These are phyloP conservation scores for Harpalus rufipes DNA, from an alignment of 2,888 invertebrate genomes.

Conservation along the genomic window DNA sequence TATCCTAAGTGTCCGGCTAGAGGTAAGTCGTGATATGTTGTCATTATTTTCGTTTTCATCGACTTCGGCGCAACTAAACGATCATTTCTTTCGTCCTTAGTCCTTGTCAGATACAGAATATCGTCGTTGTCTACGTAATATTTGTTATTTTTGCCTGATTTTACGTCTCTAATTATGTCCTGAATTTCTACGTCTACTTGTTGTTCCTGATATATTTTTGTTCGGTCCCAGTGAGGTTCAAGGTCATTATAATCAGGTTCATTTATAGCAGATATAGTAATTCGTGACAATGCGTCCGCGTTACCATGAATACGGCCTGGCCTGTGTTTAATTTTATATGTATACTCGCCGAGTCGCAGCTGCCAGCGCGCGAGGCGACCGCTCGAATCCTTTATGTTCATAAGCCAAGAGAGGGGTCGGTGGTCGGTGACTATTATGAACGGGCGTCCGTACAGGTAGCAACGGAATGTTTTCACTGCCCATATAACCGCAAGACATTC, in stretches of 20 bases:
- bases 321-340: background rate
- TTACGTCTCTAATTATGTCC: background rate
- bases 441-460: too few species aligned
- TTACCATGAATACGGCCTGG: background rate
- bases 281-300: background rate
- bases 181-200: background rate
- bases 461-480: too few species aligned
- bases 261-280: background rate
- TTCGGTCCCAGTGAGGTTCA: background rate
- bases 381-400: too few species aligned
- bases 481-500: too few species aligned
- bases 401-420: too few species aligned
- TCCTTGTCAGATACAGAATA: background rate
- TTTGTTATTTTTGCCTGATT: background rate
- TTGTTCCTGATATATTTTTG: background rate
- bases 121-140: background rate
- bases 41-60: constrained; percentile 1
- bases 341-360: background rate
- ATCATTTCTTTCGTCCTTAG: background rate
- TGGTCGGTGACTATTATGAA: too few species aligned
- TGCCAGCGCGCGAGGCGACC: background rate
- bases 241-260: background rate
- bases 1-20: too few species aligned
- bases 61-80: background rate
- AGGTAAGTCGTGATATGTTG: too few species aligned